A percentile compares a stretch with the other conserved stretches of the same genome.
phyloP scores from a whole-genome alignment of 92 coral and sea anemone genomes.

The Palythoa heliodiscus region DNA sequence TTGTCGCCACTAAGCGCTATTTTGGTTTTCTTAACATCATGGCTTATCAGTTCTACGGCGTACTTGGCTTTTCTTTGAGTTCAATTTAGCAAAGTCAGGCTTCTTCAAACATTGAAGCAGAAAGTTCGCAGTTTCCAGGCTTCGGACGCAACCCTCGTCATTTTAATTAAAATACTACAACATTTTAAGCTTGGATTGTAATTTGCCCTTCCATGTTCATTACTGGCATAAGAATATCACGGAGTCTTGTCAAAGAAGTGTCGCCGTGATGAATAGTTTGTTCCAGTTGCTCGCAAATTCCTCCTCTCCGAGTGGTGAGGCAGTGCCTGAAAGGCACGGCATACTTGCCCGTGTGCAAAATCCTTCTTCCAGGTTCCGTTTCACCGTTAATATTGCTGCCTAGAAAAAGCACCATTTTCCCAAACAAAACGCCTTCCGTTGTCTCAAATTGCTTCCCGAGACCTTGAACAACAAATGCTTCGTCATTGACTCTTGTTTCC shows the following conservation, averaged over 20 bases:
- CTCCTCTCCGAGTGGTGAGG: conserved; percentile 36
- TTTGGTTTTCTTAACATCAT: not conserved
- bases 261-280: conserved; percentile 37
- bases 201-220: conserved; percentile 40
- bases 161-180: not conserved
- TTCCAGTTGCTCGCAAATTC: conserved; percentile 38
- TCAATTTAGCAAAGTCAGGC: not conserved
- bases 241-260: conserved; percentile 38
- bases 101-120: not conserved
- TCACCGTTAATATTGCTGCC: conserved; percentile 32
- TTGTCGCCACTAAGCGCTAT: not conserved
- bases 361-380: not conserved
- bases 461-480: conserved; percentile 37
- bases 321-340: conserved; percentile 39
- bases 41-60: not conserved
- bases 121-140: not conserved
- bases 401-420: conserved; percentile 46
- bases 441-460: conserved; percentile 35
- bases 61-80: not conserved
- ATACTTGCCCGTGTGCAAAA: conserved; percentile 24
- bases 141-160: not conserved
- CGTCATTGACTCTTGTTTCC: not conserved
- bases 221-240: conserved; percentile 44
- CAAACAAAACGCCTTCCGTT: conserved; percentile 35
- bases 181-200: conserved; percentile 9